Conservation (phyloP, 1,140 invertebrate genomes). For the Bombus pascuorum region DNA sequence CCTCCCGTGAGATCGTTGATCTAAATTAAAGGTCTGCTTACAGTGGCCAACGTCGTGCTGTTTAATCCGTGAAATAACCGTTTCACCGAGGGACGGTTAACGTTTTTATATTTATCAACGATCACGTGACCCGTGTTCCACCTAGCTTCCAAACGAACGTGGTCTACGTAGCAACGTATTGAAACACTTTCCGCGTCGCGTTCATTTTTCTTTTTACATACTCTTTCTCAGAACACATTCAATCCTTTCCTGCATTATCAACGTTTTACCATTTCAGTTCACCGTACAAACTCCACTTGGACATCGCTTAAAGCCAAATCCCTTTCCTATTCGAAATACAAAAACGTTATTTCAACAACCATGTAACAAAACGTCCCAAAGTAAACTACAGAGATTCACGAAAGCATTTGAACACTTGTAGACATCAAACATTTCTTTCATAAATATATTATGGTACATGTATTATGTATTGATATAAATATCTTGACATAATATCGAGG, state of each 20-base stretch:
- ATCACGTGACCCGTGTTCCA: conserved; percentile 10
- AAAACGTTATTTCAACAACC: too few relatives aligned
- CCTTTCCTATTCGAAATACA: too few relatives aligned
- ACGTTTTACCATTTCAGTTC: background rate
- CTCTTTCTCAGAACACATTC: background rate
- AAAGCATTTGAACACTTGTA: too few relatives aligned
- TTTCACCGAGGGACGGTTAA: background rate
- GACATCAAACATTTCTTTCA: too few relatives aligned
- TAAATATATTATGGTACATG: too few relatives aligned
- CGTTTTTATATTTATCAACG: conserved; percentile 15
- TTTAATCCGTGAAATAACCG: conserved; percentile 34
- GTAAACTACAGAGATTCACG: too few relatives aligned
- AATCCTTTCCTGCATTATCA: background rate
- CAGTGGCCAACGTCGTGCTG: background rate
- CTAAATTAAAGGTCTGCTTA: conserved; percentile 47
- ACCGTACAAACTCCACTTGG: background rate
- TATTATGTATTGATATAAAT: too few relatives aligned
- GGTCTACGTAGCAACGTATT: background rate
- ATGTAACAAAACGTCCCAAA: too few relatives aligned
- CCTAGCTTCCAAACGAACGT: background rate
- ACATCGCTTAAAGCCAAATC: background rate
- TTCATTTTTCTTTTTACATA: background rate
- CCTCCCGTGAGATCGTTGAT: conserved; percentile 25
- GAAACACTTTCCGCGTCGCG: conserved; percentile 15
- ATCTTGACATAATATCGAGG: too few relatives aligned